Evolutionary conservation across 1,140 invertebrate genomes (phyloP).

Genomic region (Lepidurus packardi): DNA sequence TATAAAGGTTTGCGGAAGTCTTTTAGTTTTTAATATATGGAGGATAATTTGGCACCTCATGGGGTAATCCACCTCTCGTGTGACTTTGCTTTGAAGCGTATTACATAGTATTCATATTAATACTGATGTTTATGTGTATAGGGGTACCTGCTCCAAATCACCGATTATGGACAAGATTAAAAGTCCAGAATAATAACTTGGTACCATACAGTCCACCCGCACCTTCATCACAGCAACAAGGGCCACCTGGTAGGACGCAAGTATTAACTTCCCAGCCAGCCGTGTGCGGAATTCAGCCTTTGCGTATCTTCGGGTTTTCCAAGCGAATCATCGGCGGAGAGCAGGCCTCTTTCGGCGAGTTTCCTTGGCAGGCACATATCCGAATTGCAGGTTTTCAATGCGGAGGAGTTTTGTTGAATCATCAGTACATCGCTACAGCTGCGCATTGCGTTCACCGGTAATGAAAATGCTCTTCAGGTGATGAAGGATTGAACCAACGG

Average conservation of each 20-base stretch:
- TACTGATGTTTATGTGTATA: background rate
- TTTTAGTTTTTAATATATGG: no score
- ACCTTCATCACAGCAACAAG: slow-evolving; percentile 27
- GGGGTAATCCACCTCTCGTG: no score
- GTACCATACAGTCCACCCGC: slow-evolving; percentile 23
- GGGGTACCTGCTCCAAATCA: slow-evolving; percentile 12
- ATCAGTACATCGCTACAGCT: slow-evolving; percentile 62
- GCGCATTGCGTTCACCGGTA: slow-evolving; percentile 65
- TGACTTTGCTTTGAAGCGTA: background rate
- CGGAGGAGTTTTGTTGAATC: slow-evolving; percentile 61
- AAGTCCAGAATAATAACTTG: slow-evolving; percentile 20
- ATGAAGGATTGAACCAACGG: background rate
- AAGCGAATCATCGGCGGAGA: slow-evolving; percentile 67
- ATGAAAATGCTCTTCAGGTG: slow-evolving; percentile 6
- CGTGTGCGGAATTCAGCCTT: slow-evolving; percentile 49
- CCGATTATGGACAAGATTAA: slow-evolving; percentile 13
- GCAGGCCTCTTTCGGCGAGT: slow-evolving; percentile 56
- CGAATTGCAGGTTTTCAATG: slow-evolving; percentile 74
- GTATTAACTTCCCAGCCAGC: slow-evolving; percentile 39
- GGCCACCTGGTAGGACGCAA: slow-evolving; percentile 26
- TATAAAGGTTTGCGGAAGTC: no score
- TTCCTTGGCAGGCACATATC: slow-evolving; percentile 79
- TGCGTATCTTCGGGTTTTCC: slow-evolving; percentile 57
- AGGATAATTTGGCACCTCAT: no score
- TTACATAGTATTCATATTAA: background rate